phyloP scores from a whole-genome alignment of 2,113 vertebrate species.

The Pogonocichla stellata region DNA sequence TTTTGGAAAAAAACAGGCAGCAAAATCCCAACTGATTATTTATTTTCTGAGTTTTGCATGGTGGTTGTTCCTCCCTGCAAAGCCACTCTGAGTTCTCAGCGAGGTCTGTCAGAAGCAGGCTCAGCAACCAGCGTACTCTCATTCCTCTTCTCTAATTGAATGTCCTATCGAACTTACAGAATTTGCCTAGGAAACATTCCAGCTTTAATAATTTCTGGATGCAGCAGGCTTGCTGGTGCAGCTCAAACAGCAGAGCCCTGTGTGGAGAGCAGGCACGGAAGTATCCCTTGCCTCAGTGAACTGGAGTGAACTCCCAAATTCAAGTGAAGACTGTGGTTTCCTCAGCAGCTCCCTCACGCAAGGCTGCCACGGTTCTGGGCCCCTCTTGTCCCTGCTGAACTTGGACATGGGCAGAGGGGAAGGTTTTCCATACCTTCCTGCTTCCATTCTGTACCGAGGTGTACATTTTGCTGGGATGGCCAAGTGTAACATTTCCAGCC shows the following conservation, averaged over 20 bases:
- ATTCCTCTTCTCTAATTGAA: neutral
- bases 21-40: neutral
- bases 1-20: neutral
- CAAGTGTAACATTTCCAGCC: neutral
- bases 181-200: neutral
- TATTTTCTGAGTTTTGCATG: neutral
- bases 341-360: neutral
- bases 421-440: neutral
- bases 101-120: neutral
- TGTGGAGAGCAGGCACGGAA: neutral
- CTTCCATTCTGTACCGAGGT: neutral
- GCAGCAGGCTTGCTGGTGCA: neutral
- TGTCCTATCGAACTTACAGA: neutral
- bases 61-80: neutral
- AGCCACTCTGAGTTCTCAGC: neutral
- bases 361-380: neutral
- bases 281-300: neutral
- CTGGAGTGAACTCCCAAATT: neutral
- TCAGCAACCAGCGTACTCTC: neutral
- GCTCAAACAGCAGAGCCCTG: neutral
- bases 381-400: neutral
- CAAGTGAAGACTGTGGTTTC: neutral
- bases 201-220: neutral
- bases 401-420: accelerated
- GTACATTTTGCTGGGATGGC: neutral